Evolutionary conservation across 2,797 vertebrate genomes (phyloP).

Genomic region (Chromobotia macracanthus): DNA sequence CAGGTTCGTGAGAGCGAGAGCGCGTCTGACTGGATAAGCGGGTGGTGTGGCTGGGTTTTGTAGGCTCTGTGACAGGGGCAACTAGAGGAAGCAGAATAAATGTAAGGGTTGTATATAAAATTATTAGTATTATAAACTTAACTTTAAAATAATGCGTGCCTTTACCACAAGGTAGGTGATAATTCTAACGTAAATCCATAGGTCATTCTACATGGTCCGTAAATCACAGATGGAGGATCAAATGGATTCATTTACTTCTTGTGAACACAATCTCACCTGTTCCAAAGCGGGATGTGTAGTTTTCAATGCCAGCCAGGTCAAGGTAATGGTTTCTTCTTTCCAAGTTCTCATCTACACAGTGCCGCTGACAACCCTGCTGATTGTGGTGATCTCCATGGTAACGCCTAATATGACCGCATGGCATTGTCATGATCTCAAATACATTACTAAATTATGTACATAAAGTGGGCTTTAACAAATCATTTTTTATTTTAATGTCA

Average conservation of each 20-base stretch:
- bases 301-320: slow-evolving; percentile 98
- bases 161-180: neutral
- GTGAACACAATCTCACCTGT: slow-evolving; percentile 78
- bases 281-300: slow-evolving; percentile 96
- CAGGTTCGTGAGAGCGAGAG: slow-evolving; percentile 94
- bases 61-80: slow-evolving; percentile 67
- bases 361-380: slow-evolving; percentile 88
- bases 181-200: no score
- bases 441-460: neutral
- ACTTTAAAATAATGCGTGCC: neutral
- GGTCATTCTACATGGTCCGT: no score
- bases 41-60: slow-evolving; percentile 72
- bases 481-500: neutral
- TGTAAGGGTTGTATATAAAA: neutral
- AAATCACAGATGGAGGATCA: no score
- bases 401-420: slow-evolving; percentile 73
- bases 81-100: slow-evolving; percentile 53
- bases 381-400: slow-evolving; percentile 82
- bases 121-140: neutral
- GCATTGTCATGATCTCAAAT: slow-evolving; percentile 1
- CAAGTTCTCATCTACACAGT: slow-evolving; percentile 97
- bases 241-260: neutral
- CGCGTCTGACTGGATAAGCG: slow-evolving; percentile 86
- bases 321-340: slow-evolving; percentile 99
- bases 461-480: neutral